Evolutionary conservation across 2,888 invertebrate genomes (phyloP).

Genomic region (Ceraclea dissimilis): DNA sequence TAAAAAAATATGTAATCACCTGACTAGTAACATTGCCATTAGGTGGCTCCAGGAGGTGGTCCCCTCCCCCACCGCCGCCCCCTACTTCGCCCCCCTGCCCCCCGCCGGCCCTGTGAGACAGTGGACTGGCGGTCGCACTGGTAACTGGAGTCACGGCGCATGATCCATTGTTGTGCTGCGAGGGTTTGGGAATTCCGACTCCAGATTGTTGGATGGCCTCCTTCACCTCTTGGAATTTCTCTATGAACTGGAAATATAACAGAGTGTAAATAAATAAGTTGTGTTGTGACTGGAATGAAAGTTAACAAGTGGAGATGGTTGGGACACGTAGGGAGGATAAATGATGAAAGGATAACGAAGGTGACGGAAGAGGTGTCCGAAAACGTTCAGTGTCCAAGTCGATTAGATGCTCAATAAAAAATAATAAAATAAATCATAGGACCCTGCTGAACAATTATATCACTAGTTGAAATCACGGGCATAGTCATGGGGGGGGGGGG

Average conservation of each 20-base stretch:
- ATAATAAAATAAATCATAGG: too few species aligned
- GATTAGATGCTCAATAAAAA: too few species aligned
- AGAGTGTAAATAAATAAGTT: background rate
- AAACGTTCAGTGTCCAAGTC: background rate
- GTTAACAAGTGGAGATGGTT: too few species aligned
- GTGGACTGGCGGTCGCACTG: conserved; percentile 82
- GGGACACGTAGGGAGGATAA: too few species aligned
- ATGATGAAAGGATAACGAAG: background rate
- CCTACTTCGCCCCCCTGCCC: conserved; percentile 38
- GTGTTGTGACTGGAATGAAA: too few species aligned
- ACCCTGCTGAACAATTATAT: too few species aligned
- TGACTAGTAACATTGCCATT: conserved; percentile 30
- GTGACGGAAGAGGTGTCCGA: background rate
- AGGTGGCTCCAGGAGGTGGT: conserved; percentile 41
- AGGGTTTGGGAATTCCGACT: conserved; percentile 32
- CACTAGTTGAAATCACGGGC: too few species aligned
- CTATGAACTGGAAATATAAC: conserved; percentile 72
- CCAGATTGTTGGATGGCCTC: conserved; percentile 73
- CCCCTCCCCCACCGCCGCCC: conserved; percentile 49
- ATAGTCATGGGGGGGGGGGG: too few species aligned
- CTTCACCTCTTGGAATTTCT: conserved; percentile 97
- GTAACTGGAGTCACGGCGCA: conserved; percentile 77
- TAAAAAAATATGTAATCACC: conserved; percentile 4
- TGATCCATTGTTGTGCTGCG: conserved; percentile 43
- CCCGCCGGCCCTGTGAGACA: conserved; percentile 60